A percentile compares a stretch with the other conserved stretches of the same genome.
These are phyloP conservation scores for Babylonia areolata DNA, from an alignment of 1,140 invertebrate genomes.

Conservation along the genomic window DNA sequence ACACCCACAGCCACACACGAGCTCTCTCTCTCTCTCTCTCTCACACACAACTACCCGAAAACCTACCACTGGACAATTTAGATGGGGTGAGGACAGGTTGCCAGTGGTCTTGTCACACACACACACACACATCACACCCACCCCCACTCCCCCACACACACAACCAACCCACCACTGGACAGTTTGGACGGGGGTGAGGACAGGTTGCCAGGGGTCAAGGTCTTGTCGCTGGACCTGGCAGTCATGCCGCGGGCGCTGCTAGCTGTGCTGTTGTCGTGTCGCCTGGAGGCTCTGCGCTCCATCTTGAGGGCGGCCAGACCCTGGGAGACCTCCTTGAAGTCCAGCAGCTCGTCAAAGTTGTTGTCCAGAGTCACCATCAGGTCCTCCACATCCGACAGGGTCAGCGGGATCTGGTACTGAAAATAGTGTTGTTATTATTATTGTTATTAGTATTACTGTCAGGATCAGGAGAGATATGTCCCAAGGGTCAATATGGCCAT, in stretches of 20 bases:
- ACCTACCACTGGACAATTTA: too few relatives aligned
- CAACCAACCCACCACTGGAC: not conserved
- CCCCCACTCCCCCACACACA: too few relatives aligned
- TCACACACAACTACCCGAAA: too few relatives aligned
- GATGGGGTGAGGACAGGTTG: too few relatives aligned
- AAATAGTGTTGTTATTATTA: slow-evolving; percentile 4
- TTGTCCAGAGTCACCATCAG: slow-evolving; percentile 70
- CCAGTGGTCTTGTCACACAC: too few relatives aligned
- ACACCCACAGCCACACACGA: too few relatives aligned
- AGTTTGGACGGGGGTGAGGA: not conserved
- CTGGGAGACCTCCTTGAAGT: slow-evolving; percentile 69
- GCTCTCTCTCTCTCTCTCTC: too few relatives aligned
- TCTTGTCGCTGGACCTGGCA: not conserved
- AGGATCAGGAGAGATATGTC: too few relatives aligned
- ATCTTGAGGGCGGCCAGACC: slow-evolving; percentile 62
- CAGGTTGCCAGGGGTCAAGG: too few relatives aligned
- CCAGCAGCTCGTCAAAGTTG: slow-evolving; percentile 67
- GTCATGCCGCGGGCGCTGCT: too few relatives aligned
- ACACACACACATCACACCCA: too few relatives aligned
- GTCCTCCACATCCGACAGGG: slow-evolving; percentile 67
- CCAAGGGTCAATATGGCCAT: too few relatives aligned
- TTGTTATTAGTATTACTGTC: not conserved
- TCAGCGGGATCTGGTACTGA: slow-evolving; percentile 68
- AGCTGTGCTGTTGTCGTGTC: slow-evolving; percentile 37
- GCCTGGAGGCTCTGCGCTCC: slow-evolving; percentile 63